These are phyloP conservation scores for Poecilobothrus nobilitatus DNA, from an alignment of 2,888 invertebrate species.

Conservation along the genomic window DNA sequence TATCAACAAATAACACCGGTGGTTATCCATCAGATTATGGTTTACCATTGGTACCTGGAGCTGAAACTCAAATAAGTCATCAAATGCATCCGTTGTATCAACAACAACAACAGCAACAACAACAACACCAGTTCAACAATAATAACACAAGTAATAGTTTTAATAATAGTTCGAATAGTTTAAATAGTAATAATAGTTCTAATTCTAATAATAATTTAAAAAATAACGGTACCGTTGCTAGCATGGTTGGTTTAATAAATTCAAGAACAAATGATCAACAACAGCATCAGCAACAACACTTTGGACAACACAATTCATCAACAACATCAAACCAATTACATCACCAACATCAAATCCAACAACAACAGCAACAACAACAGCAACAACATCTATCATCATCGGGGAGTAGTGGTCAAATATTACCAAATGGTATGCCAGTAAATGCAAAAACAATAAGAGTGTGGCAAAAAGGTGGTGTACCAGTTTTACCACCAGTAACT, in stretches of 20 bases:
- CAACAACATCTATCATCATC: slow-evolving; percentile 26
- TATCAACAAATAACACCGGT: slow-evolving; percentile 27
- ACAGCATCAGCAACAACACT: slow-evolving; percentile 20
- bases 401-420: slow-evolving; percentile 28
- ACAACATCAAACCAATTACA: neutral
- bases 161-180: slow-evolving; percentile 13
- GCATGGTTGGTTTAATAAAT: slow-evolving; percentile 4
- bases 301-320: slow-evolving; percentile 17
- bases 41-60: slow-evolving; percentile 55
- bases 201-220: slow-evolving; percentile 11
- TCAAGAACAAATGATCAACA: slow-evolving; percentile 13
- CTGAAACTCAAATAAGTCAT: slow-evolving; percentile 42
- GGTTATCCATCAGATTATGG: slow-evolving; percentile 74
- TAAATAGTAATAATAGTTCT: slow-evolving; percentile 9
- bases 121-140: slow-evolving; percentile 14
- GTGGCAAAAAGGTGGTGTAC: slow-evolving; percentile 76
- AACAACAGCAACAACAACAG: slow-evolving; percentile 21
- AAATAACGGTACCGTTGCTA: slow-evolving; percentile 8
- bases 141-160: slow-evolving; percentile 16
- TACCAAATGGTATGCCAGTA: slow-evolving; percentile 45
- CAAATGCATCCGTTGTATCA: slow-evolving; percentile 43
- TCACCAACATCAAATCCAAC: slow-evolving; percentile 30
- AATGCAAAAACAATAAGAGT: slow-evolving; percentile 74
- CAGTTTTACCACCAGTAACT: slow-evolving; percentile 75
- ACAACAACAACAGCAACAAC: slow-evolving; percentile 42